Evolutionary conservation across 2,797 vertebrate genomes (phyloP).

Genomic region (Danionella dracula): DNA sequence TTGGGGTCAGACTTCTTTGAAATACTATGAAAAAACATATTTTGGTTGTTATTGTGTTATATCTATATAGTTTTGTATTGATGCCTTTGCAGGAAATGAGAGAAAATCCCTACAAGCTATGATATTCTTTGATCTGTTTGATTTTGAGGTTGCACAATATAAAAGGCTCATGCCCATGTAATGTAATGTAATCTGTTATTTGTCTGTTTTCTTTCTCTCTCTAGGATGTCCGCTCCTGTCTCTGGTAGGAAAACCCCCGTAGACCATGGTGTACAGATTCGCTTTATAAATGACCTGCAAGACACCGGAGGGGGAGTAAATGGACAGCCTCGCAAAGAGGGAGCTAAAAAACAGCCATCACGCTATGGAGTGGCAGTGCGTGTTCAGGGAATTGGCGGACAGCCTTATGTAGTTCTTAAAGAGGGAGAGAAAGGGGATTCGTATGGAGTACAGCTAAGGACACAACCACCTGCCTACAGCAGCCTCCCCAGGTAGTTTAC

Average conservation of each 20-base stretch:
- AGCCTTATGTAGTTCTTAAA: slow-evolving; percentile 92
- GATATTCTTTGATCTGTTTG: background rate
- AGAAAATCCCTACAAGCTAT: too few species aligned
- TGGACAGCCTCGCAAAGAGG: slow-evolving; percentile 41
- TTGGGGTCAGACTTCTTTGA: too few species aligned
- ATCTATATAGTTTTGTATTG: too few species aligned
- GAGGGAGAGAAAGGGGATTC: slow-evolving; percentile 83
- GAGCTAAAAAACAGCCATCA: slow-evolving; percentile 36
- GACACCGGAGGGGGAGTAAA: slow-evolving; percentile 63
- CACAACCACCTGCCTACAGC: slow-evolving; percentile 47
- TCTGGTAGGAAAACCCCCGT: slow-evolving; percentile 71
- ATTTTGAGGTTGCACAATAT: background rate
- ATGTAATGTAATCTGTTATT: background rate
- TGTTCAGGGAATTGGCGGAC: slow-evolving; percentile 89
- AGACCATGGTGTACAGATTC: slow-evolving; percentile 90
- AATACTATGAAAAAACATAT: too few species aligned
- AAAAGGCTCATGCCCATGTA: background rate
- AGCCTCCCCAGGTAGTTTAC: slow-evolving; percentile 66
- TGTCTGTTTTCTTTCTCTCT: background rate
- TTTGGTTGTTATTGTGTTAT: too few species aligned
- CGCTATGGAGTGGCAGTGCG: slow-evolving; percentile 87
- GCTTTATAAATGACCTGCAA: slow-evolving; percentile 79
- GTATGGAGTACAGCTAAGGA: slow-evolving; percentile 86
- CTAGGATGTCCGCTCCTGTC: slow-evolving; percentile 64
- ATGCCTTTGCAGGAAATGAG: too few species aligned